phyloP scores from a whole-genome alignment of 1,140 invertebrate genomes.

The Drosophila subobscura region DNA sequence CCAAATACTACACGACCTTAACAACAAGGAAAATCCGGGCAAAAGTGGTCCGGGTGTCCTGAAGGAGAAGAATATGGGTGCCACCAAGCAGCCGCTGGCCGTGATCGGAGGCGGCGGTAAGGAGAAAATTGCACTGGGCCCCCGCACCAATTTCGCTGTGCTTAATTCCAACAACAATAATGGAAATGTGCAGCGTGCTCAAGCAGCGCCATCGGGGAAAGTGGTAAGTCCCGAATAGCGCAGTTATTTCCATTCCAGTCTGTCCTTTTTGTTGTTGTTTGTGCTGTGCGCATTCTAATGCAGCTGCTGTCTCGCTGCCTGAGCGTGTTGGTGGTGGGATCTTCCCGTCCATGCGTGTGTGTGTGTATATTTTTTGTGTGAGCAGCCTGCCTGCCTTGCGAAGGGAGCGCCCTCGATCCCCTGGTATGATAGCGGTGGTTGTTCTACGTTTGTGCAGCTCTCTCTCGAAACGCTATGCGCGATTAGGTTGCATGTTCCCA shows the following conservation, averaged over 20 bases:
- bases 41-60: conserved; percentile 42
- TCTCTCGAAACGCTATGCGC: conserved; percentile 5
- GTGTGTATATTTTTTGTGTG: background rate
- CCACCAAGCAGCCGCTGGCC: conserved; percentile 57
- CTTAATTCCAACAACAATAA: conserved; percentile 83
- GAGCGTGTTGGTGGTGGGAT: conserved; percentile 68
- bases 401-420: no score
- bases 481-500: conserved; percentile 4
- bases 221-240: conserved; percentile 50
- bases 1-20: conserved; percentile 86
- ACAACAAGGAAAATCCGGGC: conserved; percentile 85
- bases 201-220: conserved; percentile 64
- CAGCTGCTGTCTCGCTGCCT: conserved; percentile 61
- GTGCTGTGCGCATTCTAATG: conserved; percentile 59
- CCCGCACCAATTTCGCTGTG: conserved; percentile 79
- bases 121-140: conserved; percentile 64
- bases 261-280: conserved; percentile 30
- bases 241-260: conserved; percentile 23
- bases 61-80: conserved; percentile 30
- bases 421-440: conserved; percentile 44
- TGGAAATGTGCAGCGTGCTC: conserved; percentile 63
- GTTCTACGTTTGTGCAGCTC: conserved; percentile 26
- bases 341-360: background rate
- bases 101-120: conserved; percentile 44
- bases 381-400: no score